These are phyloP conservation scores for Spodoptera frugiperda DNA, from an alignment of 1,140 invertebrate species.

Conservation along the genomic window DNA sequence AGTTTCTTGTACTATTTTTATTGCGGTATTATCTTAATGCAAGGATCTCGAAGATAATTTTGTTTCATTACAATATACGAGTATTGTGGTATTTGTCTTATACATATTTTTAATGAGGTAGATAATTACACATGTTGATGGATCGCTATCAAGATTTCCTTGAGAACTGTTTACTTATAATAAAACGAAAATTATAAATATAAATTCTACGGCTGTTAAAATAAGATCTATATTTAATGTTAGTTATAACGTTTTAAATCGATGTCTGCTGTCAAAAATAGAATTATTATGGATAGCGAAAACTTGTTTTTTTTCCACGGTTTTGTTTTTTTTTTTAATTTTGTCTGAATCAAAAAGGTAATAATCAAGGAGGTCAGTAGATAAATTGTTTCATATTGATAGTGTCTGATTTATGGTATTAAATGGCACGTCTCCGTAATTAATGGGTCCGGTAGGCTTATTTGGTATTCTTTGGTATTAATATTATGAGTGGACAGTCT, in stretches of 20 bases:
- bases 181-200: no score
- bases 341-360: constrained; percentile 35
- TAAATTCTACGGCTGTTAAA: no score
- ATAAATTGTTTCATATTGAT: constrained; percentile 40
- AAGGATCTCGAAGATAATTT: constrained; percentile 41
- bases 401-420: constrained; percentile 47
- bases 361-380: constrained; percentile 41
- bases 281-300: constrained; percentile 26
- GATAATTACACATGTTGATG: no score
- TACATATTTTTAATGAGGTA: no score
- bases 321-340: constrained; percentile 5
- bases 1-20: constrained; percentile 64
- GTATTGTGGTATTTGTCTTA: background rate
- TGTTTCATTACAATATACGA: background rate
- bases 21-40: constrained; percentile 56
- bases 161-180: no score
- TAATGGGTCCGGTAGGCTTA: constrained; percentile 56
- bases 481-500: constrained; percentile 68
- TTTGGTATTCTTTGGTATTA: constrained; percentile 69
- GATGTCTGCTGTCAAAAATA: constrained; percentile 15
- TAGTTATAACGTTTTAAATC: background rate
- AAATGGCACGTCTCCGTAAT: constrained; percentile 50
- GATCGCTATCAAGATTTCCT: no score
- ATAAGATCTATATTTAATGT: background rate
- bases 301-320: constrained; percentile 16